Percentiles rank a stretch among this genome's conserved stretches.
Evolutionary conservation across 2,888 invertebrate genomes (phyloP).

Genomic region (Pherbina coryleti): DNA sequence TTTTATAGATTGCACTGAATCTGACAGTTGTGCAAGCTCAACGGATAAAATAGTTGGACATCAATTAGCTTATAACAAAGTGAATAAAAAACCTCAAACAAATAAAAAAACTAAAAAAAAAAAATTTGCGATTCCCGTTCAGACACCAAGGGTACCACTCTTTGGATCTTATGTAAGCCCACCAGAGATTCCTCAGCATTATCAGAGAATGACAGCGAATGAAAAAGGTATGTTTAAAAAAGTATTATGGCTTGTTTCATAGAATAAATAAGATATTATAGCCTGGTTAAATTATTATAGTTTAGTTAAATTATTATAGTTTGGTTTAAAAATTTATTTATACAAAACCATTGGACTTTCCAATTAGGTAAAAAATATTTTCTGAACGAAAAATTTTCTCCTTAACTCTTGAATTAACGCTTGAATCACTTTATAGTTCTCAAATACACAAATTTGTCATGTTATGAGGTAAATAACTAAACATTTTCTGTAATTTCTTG

Average conservation of each 20-base stretch:
- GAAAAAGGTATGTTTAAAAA: conserved; percentile 65
- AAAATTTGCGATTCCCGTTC: conserved; percentile 85
- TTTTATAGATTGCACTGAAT: conserved; percentile 79
- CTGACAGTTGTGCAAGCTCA: conserved; percentile 83
- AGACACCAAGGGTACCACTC: conserved; percentile 84
- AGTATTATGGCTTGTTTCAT: neutral
- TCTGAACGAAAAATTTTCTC: no score
- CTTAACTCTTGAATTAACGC: no score
- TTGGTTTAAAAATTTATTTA: no score
- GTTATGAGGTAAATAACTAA: no score
- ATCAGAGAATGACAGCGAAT: conserved; percentile 69
- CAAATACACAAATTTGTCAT: no score
- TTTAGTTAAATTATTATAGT: no score
- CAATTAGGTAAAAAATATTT: no score
- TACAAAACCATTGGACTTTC: no score
- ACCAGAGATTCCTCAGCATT: conserved; percentile 74
- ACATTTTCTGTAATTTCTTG: no score
- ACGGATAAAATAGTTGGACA: conserved; percentile 73
- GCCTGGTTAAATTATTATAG: no score
- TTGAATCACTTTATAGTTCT: no score
- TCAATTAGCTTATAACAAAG: conserved; percentile 74
- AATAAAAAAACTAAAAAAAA: conserved; percentile 81
- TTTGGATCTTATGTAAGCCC: conserved; percentile 78
- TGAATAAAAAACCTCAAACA: conserved; percentile 77
- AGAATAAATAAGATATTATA: no score